Percentiles rank a stretch among this genome's conserved stretches.
These are phyloP conservation scores for Encarsia formosa DNA, from an alignment of 2,888 invertebrate species.

Conservation along the genomic window DNA sequence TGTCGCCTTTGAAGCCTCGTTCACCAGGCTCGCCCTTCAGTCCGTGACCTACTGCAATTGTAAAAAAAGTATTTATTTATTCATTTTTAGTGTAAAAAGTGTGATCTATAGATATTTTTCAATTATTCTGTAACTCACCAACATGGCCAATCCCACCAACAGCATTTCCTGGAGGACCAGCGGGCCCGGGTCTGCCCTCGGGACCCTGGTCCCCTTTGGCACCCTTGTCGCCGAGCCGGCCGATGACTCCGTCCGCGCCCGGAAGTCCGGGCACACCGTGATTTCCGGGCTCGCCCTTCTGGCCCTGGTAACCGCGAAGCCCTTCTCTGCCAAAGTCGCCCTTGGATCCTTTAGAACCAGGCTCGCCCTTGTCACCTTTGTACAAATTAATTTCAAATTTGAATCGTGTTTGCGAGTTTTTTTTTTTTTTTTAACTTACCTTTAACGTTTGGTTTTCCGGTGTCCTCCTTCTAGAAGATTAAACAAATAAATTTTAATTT, in stretches of 20 bases:
- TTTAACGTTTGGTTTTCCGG: too few relatives aligned
- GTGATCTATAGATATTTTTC: too few relatives aligned
- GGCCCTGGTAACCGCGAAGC: slow-evolving; percentile 56
- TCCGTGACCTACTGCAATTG: slow-evolving; percentile 47
- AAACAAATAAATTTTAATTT: too few relatives aligned
- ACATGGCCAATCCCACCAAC: slow-evolving; percentile 33
- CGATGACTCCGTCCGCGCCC: slow-evolving; percentile 68
- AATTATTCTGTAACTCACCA: too few relatives aligned
- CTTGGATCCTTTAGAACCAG: slow-evolving; percentile 69
- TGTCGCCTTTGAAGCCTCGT: slow-evolving; percentile 54
- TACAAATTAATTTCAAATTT: too few relatives aligned
- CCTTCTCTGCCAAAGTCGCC: slow-evolving; percentile 61
- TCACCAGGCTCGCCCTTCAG: slow-evolving; percentile 48
- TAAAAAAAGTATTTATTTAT: too few relatives aligned
- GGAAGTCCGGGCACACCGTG: slow-evolving; percentile 69
- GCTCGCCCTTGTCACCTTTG: slow-evolving; percentile 56
- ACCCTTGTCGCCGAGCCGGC: slow-evolving; percentile 68
- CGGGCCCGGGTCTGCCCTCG: slow-evolving; percentile 65
- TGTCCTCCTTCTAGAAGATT: too few relatives aligned
- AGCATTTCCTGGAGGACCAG: slow-evolving; percentile 67
- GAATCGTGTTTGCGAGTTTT: too few relatives aligned
- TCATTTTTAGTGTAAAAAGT: too few relatives aligned
- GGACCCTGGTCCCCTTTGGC: slow-evolving; percentile 67
- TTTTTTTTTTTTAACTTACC: too few relatives aligned
- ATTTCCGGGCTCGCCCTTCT: slow-evolving; percentile 64